phyloP scores from a whole-genome alignment of 1,140 invertebrate genomes.

The Nephila pilipes region DNA sequence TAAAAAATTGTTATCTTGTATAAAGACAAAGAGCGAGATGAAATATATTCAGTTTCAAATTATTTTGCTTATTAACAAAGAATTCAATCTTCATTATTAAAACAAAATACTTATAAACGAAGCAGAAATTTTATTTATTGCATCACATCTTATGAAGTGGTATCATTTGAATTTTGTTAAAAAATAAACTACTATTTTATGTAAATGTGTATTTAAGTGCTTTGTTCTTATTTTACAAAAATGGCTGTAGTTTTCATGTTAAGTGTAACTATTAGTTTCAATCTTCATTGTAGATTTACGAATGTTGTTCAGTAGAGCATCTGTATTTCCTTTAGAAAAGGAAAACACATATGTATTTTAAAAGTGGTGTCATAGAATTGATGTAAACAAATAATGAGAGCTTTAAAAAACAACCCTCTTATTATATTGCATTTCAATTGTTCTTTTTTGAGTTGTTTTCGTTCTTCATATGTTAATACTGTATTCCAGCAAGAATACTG shows the following conservation, averaged over 20 bases:
- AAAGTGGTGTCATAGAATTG: neutral
- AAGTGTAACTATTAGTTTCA: too few relatives aligned
- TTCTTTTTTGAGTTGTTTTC: neutral
- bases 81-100: too few relatives aligned
- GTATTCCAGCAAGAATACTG: too few relatives aligned
- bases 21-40: too few relatives aligned
- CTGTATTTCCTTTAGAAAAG: neutral
- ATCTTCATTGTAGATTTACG: too few relatives aligned
- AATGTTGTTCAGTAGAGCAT: neutral
- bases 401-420: neutral
- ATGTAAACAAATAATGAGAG: neutral
- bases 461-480: too few relatives aligned
- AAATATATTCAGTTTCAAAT: too few relatives aligned
- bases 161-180: neutral
- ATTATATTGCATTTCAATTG: neutral
- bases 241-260: neutral
- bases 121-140: slow-evolving; percentile 10
- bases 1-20: too few relatives aligned
- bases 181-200: neutral
- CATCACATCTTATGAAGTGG: neutral
- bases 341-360: neutral
- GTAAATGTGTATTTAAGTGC: neutral
- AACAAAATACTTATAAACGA: too few relatives aligned
- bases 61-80: too few relatives aligned
- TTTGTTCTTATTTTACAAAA: neutral